phyloP scores from a whole-genome alignment of 2,113 vertebrate genomes.

The human region DNA sequence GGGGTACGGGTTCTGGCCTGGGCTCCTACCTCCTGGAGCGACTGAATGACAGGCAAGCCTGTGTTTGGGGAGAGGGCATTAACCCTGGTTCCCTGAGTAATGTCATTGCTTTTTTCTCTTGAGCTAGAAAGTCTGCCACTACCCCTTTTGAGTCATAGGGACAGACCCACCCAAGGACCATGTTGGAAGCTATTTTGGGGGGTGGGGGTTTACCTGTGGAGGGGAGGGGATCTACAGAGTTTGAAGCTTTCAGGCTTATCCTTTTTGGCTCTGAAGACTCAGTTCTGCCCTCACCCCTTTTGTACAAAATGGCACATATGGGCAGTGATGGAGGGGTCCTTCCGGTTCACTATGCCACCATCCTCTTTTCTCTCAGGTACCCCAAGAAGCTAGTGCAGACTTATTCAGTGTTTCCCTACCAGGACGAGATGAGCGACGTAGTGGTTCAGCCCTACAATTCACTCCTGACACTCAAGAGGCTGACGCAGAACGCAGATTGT shows the following conservation, averaged over 20 bases:
- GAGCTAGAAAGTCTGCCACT: not conserved
- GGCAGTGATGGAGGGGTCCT: not conserved
- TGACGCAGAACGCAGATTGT: conserved; percentile 98
- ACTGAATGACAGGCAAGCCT: conserved; percentile 94
- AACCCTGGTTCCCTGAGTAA: not conserved
- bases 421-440: conserved; percentile 99
- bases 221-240: not conserved
- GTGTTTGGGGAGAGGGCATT: not conserved
- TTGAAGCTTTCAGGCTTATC: not conserved
- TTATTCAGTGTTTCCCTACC: conserved; percentile 98
- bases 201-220: not conserved
- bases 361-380: conserved; percentile 85
- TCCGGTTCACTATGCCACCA: not conserved
- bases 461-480: conserved; percentile 95
- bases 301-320: not conserved
- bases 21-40: conserved; percentile 97
- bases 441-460: conserved; percentile 99
- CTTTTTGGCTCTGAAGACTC: not conserved
- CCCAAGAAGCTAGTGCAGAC: conserved; percentile 99
- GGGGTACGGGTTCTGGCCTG: conserved; percentile 96
- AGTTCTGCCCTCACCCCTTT: not conserved
- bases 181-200: not conserved
- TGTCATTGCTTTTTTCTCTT: not conserved
- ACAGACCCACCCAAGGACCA: not conserved
- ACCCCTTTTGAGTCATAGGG: not conserved